Evolutionary conservation across 1,140 invertebrate genomes (phyloP), one percentile per base, ranked within the genome.

Genomic region (Drosophila micromelanica): DNA sequence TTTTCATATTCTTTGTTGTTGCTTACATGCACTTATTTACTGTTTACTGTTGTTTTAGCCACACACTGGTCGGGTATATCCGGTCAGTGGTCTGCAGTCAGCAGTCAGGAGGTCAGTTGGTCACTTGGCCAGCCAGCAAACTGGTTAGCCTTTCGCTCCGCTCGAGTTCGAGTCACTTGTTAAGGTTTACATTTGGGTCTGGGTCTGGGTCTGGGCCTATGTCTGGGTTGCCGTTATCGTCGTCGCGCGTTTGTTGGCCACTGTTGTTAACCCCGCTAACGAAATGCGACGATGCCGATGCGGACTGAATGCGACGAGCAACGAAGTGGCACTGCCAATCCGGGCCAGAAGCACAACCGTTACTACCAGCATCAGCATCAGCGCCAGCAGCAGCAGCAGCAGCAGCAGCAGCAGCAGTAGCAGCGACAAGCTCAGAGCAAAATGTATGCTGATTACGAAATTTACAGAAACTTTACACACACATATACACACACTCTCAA

Each of bases 291-390:
- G 69, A 51, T 71, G 80, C 76, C 75, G 69, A 76, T 86, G 78
- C 78, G 82, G 72, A 78, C 71, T 86, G 82, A 73, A 78, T 87
- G 78, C 82, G 78, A 82, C 68, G 78, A 86, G 81, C 82, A 85
- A 82, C 81, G 82, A 80, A 76, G 77, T 86, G 81, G 78, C 81
- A 86, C 81, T 86, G 82, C 60, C 78, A 75, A 69, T 71, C 74
- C 65, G 67, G 79, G 64, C 35, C 52, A 67, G 43, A 56, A 60
- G 35, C 63, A 74, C 48, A 69, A 73, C 38, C 56, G 59, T 77
- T 73, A 77, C 59, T 54, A 49, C 56, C 55, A 65, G 57, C 72
- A 60, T 32, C 56, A 52, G 38, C 46, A 12, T 15, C 54, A 54
- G 37, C 48, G 59, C 37, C 59, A 52, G 40, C 32, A 51, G n/a